These are phyloP conservation scores for Dasyurus viverrinus DNA, from an alignment of 2,113 vertebrate genomes.

Conservation along the genomic window DNA sequence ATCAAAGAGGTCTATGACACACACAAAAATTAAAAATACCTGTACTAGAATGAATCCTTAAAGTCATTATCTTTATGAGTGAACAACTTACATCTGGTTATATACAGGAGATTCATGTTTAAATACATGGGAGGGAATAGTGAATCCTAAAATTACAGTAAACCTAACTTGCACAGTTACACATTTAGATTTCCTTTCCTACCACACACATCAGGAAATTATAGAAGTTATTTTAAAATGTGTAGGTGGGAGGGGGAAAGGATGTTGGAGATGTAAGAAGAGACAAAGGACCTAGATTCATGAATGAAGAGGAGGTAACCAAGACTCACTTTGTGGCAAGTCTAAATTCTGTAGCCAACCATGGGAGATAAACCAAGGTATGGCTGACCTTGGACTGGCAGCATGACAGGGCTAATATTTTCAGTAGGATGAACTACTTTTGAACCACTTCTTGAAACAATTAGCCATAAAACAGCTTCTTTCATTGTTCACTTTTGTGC, in stretches of 20 bases:
- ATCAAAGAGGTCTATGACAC: not conserved
- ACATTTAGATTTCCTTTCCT: not conserved
- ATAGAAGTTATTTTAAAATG: not conserved
- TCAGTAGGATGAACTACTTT: constrained; percentile 61
- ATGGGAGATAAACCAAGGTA: constrained; percentile 19
- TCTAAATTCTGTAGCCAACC: constrained; percentile 24
- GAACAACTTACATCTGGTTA: not conserved
- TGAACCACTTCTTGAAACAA: constrained; percentile 42
- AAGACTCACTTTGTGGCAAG: constrained; percentile 6
- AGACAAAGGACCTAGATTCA: constrained; percentile 27
- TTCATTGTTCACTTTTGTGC: not conserved
- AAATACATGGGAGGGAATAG: not conserved
- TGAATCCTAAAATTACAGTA: not conserved
- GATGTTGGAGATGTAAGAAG: not conserved
- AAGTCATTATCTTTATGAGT: not conserved
- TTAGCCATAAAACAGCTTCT: constrained; percentile 40
- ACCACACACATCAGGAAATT: not conserved
- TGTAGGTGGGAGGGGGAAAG: not conserved
- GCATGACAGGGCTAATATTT: constrained; percentile 67
- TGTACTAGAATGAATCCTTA: not conserved
- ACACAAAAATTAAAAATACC: not conserved
- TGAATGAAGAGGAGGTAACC: constrained; percentile 20
- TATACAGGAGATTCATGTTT: not conserved
- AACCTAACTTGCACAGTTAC: not conserved
- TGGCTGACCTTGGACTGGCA: constrained; percentile 19